Evolutionary conservation across 2,797 vertebrate genomes (phyloP).

Genomic region (Avahi laniger): DNA sequence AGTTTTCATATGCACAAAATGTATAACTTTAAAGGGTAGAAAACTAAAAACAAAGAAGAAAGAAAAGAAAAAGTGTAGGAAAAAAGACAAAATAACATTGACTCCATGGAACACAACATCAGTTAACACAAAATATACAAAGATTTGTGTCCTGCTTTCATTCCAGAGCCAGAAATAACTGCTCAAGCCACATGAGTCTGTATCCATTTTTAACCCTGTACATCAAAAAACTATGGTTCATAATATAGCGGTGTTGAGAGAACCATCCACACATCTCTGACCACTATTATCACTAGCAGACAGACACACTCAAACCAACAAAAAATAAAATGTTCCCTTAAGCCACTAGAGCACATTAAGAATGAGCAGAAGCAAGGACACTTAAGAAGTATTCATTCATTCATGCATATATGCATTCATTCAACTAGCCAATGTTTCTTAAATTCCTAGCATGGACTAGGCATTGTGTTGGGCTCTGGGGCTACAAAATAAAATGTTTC

Average conservation of each 20-base stretch:
- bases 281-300: not conserved
- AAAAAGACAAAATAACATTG: not conserved
- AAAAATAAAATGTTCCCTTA: slow-evolving; percentile 7
- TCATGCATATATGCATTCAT: not conserved
- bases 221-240: not conserved
- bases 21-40: not conserved
- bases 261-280: not conserved
- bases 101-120: not conserved
- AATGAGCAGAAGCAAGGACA: slow-evolving; percentile 29
- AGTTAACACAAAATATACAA: slow-evolving; percentile 14
- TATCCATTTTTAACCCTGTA: slow-evolving; percentile 30
- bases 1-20: not conserved
- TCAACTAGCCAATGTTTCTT: not conserved
- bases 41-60: not conserved
- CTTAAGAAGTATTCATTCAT: not conserved
- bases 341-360: not conserved
- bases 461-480: not conserved
- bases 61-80: not conserved
- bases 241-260: not conserved
- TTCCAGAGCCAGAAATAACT: slow-evolving; percentile 55
- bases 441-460: not conserved
- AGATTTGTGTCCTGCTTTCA: not conserved
- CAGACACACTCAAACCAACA: not conserved
- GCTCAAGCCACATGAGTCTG: not conserved
- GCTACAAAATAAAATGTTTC: not conserved